Base-by-base conservation (phyloP, 2,888 invertebrate species). In the Cartodere bifasciata region DNA sequence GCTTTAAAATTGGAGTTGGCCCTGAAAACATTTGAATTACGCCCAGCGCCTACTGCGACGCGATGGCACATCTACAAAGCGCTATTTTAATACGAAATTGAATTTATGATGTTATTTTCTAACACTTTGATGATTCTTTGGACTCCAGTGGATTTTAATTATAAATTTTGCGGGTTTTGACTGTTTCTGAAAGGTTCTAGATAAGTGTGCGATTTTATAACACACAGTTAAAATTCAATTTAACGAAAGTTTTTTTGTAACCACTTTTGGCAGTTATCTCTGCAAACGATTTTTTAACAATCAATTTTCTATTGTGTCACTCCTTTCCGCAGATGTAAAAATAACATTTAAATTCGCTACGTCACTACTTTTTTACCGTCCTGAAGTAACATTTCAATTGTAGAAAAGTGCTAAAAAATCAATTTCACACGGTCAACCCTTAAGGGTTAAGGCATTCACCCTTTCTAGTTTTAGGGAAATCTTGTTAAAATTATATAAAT, bases 91-190 rank as follows among this genome's bases (percentile, higher is more conserved):
- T 51, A 41, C 47, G 47, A 54, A 54, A 57, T 56, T 56, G 53
- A 53, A 55, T 57, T 56, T 53, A 44, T 44, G 49, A 49, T 48
- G 53, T 48, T 51, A 52, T 50, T 52, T 53, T 48, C 49, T 52
- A 51, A 50, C 52, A 52, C 53, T 54, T 54, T 53, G 52, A 53
- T 52, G 53, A 47, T 50, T 45, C 45, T n/a, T n/a, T n/a, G 52
- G 50, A 45, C 49, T 53, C 56, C 55, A 48, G 55, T 47, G 42
- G 55, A 51, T 50, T 52, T 51, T 55, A 56, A 56, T 56, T 55
- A 55, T 50, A 42, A 40, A 45, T 49, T 47, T 45, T 46, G 31
- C 23, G 39, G 42, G 31, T 39, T 37, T 31, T 36, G 41, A 32
- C 41, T 49, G 46, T 39, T 43, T 44, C 38, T 48, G 47, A 47